phyloP scores from a whole-genome alignment of 2,113 vertebrate genomes.

The Lepus timidus region DNA sequence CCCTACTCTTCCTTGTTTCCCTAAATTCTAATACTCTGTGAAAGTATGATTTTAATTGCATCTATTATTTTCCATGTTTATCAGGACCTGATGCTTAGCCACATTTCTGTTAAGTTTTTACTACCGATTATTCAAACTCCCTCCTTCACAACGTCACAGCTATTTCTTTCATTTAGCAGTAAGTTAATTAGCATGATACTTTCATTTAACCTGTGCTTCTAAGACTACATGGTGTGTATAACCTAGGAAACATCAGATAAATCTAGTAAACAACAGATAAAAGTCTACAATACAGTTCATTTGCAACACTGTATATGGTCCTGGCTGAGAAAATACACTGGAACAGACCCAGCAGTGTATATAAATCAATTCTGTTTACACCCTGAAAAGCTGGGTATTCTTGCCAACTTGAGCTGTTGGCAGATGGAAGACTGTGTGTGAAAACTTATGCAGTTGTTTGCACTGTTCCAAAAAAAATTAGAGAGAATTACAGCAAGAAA shows the following conservation, averaged over 20 bases:
- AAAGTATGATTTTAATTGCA: neutral
- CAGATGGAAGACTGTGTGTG: slow-evolving; percentile 79
- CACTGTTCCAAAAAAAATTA: slow-evolving; percentile 68
- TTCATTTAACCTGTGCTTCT: slow-evolving; percentile 13
- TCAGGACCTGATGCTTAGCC: neutral
- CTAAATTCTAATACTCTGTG: neutral
- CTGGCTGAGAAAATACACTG: slow-evolving; percentile 84
- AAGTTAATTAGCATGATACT: slow-evolving; percentile 23
- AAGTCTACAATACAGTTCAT: neutral
- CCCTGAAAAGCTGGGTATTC: slow-evolving; percentile 85
- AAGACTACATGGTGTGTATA: neutral
- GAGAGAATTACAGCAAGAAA: slow-evolving; percentile 62
- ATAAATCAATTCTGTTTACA: slow-evolving; percentile 86
- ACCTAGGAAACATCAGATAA: slow-evolving; percentile 41
- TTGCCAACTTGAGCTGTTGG: slow-evolving; percentile 84
- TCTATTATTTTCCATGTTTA: neutral
- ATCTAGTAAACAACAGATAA: slow-evolving; percentile 45
- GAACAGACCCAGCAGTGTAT: slow-evolving; percentile 82
- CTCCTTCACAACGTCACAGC: slow-evolving; percentile 16
- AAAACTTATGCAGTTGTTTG: slow-evolving; percentile 82
- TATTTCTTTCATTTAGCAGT: slow-evolving; percentile 79
- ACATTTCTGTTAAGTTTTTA: neutral
- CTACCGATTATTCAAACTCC: neutral
- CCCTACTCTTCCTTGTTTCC: neutral
- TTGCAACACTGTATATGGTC: slow-evolving; percentile 34